Evolutionary conservation across 2,113 vertebrate species (phyloP).

Genomic region (Corythoichthys haematopterus): DNA sequence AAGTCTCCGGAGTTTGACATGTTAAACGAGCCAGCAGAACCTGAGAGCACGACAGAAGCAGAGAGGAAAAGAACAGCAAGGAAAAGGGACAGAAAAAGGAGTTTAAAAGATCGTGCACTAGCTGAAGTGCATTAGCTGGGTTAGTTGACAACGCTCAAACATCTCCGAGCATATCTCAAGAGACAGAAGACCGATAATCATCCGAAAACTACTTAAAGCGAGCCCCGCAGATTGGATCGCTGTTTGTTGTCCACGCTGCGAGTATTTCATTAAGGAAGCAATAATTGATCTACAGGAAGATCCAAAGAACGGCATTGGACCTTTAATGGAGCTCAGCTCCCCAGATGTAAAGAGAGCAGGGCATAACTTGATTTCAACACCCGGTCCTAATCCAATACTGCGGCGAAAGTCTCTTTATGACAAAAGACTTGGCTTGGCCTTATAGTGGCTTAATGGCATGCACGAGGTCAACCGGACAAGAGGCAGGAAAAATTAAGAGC

Average conservation of each 20-base stretch:
- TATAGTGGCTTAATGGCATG: conserved; percentile 69
- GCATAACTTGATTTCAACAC: conserved; percentile 75
- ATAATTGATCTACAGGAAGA: conserved; percentile 75
- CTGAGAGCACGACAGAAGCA: conserved; percentile 71
- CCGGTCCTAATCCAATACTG: conserved; percentile 74
- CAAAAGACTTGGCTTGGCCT: conserved; percentile 68
- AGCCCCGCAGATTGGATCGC: conserved; percentile 48
- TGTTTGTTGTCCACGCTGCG: conserved; percentile 55
- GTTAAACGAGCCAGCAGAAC: conserved; percentile 99
- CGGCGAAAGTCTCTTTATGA: conserved; percentile 69
- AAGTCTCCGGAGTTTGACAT: conserved; percentile 99
- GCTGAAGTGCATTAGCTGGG: conserved; percentile 54
- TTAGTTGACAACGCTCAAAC: conserved; percentile 51
- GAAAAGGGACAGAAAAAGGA: conserved; percentile 34
- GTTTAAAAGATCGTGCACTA: conserved; percentile 66
- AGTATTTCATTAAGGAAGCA: conserved; percentile 73
- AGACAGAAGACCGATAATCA: conserved; percentile 44
- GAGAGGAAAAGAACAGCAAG: conserved; percentile 29
- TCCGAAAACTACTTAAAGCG: conserved; percentile 50
- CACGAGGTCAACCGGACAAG: conserved; percentile 74
- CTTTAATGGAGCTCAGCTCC: conserved; percentile 73
- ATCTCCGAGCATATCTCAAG: conserved; percentile 24
- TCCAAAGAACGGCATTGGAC: conserved; percentile 70
- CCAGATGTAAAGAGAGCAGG: conserved; percentile 74
- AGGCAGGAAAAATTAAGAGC: conserved; percentile 70